These are phyloP conservation scores for Bovichtus variegatus DNA, from an alignment of 2,797 vertebrate species.

Conservation along the genomic window DNA sequence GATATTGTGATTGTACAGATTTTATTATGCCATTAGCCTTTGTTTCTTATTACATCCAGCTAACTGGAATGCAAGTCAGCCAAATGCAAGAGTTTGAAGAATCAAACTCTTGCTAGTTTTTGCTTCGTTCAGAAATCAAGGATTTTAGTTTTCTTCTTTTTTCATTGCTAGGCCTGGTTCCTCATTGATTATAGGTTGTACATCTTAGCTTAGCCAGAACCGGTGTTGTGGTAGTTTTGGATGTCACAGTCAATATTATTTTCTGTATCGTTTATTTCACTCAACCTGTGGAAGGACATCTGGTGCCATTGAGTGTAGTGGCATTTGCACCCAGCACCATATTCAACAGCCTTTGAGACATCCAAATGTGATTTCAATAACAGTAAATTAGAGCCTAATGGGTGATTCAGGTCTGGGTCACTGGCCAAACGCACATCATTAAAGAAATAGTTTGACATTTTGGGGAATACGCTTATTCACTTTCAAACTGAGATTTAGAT, in stretches of 20 bases:
- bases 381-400: background rate
- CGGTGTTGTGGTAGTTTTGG: background rate
- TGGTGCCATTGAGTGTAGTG: background rate
- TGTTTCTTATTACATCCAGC: conserved; percentile 26
- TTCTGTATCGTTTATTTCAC: background rate
- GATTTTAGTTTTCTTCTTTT: background rate
- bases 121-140: background rate
- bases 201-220: background rate
- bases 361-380: background rate
- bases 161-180: background rate
- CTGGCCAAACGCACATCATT: background rate
- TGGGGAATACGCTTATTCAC: background rate
- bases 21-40: conserved; percentile 16
- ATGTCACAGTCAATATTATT: background rate
- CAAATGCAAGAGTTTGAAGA: background rate
- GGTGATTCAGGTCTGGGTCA: background rate
- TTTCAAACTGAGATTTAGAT: background rate
- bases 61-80: background rate
- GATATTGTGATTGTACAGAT: conserved; percentile 9
- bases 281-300: background rate
- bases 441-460: background rate
- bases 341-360: background rate
- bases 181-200: background rate
- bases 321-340: background rate
- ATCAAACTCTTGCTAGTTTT: background rate